These are phyloP conservation scores for Limenitis camilla DNA, from an alignment of 2,888 invertebrate species.

Conservation along the genomic window DNA sequence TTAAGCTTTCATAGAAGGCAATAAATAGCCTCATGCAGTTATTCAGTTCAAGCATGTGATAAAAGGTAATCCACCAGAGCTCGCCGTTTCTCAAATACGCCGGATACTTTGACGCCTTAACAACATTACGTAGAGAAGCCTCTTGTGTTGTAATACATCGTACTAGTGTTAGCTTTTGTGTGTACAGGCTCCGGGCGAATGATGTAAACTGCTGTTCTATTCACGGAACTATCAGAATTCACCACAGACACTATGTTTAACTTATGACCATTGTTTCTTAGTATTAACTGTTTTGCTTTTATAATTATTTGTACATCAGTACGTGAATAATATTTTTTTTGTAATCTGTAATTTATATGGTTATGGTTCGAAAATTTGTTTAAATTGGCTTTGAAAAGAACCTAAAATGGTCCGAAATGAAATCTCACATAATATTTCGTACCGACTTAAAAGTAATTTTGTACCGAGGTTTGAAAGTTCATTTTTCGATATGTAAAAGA, in stretches of 20 bases:
- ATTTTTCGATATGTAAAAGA: too few relatives aligned
- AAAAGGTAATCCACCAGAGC: neutral
- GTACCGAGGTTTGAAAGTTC: too few relatives aligned
- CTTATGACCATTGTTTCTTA: slow-evolving; percentile 1
- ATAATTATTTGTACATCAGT: too few relatives aligned
- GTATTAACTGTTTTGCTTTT: neutral
- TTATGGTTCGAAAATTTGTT: too few relatives aligned
- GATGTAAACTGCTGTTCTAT: slow-evolving; percentile 17
- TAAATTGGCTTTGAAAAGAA: too few relatives aligned
- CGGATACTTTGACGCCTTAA: slow-evolving; percentile 4
- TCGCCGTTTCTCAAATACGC: neutral
- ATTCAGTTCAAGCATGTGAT: neutral
- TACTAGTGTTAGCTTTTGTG: slow-evolving; percentile 37
- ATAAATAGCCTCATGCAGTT: too few relatives aligned
- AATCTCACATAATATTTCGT: too few relatives aligned
- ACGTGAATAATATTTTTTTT: too few relatives aligned
- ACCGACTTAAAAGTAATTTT: too few relatives aligned
- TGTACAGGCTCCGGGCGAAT: slow-evolving; percentile 14
- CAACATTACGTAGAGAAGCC: slow-evolving; percentile 30
- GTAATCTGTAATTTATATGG: too few relatives aligned
- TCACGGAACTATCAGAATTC: slow-evolving; percentile 11
- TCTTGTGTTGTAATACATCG: slow-evolving; percentile 42
- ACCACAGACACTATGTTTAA: slow-evolving; percentile 3
- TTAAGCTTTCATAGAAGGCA: too few relatives aligned
- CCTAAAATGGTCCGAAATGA: too few relatives aligned